Evolutionary conservation across 2,797 vertebrate genomes (phyloP), one percentile per base, ranked within the genome.

Genomic region (Apodemus agrarius): DNA sequence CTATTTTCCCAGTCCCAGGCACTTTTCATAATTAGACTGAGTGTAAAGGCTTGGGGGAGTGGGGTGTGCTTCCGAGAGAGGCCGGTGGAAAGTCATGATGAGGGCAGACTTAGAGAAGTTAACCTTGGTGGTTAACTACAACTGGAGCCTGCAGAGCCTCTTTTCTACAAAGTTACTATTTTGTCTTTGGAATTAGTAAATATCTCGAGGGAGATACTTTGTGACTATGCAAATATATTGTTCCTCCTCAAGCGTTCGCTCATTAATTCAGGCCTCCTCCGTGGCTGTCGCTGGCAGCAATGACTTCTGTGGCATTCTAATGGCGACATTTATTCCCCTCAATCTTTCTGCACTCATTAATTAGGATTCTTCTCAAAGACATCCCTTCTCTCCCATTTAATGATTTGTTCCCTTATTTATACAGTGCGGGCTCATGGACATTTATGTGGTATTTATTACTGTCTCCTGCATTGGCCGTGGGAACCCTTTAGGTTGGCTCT

Each of bases 41-140:
- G 6, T 37, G 11, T 61, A 34, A 13, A 34, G 52, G 37, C 0
- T 10, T 63, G 14, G 22, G 0, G 16, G 43, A 24, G 57, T 8
- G 22, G 0, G 26, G 43, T 24, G 49, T 17, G 54, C 1, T 6
- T 19, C n/a, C 16, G 40, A n/a, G 63, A 43, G 21, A 52, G 31
- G 8, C 59, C 10, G 1, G 0, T 0, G 3, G 69, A 54, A 5
- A 7, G 0, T 0, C 1, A 6, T 3, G 49, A 31, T 0, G 69
- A 0, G 54, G 13, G 0, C 0, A 1, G 57, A 3, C 40, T 37
- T 9, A 0, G 1, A 1, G 72, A 31, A 1, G 3, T 37, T 40
- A 22, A 19, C 26, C 87, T 31, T 1, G 10, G 24, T 49, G 37
- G 29, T 5, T 22, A 31, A 37, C 19, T 22, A 1, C 17, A 8